A percentile compares a stretch with the other conserved stretches of the same genome.
phyloP scores from a whole-genome alignment of 2,113 vertebrate species.

The Marcusenius ussheri region DNA sequence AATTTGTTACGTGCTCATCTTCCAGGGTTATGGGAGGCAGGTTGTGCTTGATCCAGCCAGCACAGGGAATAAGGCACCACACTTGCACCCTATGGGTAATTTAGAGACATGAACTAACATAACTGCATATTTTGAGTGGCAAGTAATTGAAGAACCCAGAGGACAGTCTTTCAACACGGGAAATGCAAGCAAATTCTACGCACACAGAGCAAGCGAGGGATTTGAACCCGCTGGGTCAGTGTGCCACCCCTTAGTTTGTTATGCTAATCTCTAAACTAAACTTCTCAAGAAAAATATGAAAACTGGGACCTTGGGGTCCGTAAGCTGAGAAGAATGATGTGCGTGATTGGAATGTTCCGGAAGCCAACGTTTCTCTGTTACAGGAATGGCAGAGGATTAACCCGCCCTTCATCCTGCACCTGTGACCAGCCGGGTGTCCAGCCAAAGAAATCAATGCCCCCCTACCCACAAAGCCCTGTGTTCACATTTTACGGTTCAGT shows the following conservation, averaged over 20 bases:
- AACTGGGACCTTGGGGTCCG: background rate
- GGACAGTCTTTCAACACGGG: background rate
- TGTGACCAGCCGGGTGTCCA: background rate
- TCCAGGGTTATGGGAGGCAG: background rate
- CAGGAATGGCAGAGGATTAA: background rate
- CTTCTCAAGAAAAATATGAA: background rate
- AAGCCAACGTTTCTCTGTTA: background rate
- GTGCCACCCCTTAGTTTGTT: background rate
- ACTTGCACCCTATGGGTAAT: background rate
- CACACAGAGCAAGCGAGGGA: background rate
- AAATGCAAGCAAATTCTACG: background rate
- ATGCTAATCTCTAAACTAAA: background rate
- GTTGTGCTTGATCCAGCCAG: background rate
- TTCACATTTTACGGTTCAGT: slow-evolving; percentile 5
- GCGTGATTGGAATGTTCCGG: background rate
- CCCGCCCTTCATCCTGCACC: background rate
- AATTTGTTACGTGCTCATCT: background rate
- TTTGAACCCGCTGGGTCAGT: background rate
- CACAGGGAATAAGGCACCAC: background rate
- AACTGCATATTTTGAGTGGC: background rate
- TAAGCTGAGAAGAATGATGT: background rate
- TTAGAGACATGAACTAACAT: background rate
- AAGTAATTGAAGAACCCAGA: background rate
- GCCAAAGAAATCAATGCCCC: slow-evolving; percentile 3
- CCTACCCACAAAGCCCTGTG: background rate